These are phyloP conservation scores for Andricus grossulariae DNA, from an alignment of 1,140 invertebrate species.

Conservation along the genomic window DNA sequence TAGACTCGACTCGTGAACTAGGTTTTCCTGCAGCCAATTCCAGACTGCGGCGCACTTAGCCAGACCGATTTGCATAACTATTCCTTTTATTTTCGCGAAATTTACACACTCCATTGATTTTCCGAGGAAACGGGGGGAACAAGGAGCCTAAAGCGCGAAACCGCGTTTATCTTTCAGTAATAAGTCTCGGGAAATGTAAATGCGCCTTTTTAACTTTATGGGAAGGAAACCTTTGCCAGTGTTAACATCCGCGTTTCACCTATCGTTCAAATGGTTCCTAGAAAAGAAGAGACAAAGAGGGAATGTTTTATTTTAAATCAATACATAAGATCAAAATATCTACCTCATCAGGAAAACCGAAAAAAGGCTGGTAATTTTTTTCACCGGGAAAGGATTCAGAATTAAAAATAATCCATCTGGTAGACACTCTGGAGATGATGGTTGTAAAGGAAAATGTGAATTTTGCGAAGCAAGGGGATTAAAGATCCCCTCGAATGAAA, in stretches of 20 bases:
- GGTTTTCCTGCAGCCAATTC: slow-evolving; percentile 22
- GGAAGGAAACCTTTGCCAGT: neutral
- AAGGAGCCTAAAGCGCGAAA: slow-evolving; percentile 20
- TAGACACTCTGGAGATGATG: neutral
- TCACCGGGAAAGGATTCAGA: no score
- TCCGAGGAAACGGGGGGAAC: slow-evolving; percentile 9
- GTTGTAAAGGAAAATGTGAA: neutral
- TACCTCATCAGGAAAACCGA: no score
- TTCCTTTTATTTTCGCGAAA: slow-evolving; percentile 25
- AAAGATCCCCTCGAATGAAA: neutral
- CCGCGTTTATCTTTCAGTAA: slow-evolving; percentile 26
- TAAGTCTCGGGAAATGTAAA: slow-evolving; percentile 27
- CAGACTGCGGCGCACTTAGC: slow-evolving; percentile 22
- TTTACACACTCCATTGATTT: slow-evolving; percentile 26
- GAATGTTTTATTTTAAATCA: neutral
- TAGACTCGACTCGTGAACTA: slow-evolving; percentile 7
- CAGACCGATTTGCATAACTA: slow-evolving; percentile 23
- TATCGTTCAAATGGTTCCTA: neutral
- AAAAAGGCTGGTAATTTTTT: no score
- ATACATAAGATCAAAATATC: neutral
- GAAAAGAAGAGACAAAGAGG: neutral
- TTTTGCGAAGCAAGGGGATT: slow-evolving; percentile 25
- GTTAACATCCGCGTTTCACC: neutral
- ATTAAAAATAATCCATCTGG: neutral
- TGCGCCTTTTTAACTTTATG: slow-evolving; percentile 11